phyloP scores from a whole-genome alignment of 2,797 vertebrate genomes.

The Halcyon smyrnensis region DNA sequence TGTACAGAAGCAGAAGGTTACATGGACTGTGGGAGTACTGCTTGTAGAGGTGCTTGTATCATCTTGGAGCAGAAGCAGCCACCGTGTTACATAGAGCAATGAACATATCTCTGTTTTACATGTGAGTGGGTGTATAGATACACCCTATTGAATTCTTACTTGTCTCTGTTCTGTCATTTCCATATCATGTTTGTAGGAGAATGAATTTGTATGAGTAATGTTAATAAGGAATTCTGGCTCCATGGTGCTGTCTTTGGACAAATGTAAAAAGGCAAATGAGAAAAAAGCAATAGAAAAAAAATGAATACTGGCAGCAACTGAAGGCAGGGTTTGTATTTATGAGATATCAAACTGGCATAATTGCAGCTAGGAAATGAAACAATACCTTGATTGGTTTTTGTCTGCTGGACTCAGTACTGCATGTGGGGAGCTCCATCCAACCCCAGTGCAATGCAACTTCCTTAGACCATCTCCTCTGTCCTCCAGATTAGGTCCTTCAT shows the following conservation, averaged over 20 bases:
- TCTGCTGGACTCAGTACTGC: background rate
- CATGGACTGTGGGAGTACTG: background rate
- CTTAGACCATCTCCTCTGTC: background rate
- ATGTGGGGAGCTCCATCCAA: background rate
- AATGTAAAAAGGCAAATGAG: background rate
- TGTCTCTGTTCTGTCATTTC: background rate
- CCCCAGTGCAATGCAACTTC: background rate
- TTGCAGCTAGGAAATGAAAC: background rate
- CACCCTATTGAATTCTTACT: background rate
- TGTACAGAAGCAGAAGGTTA: background rate
- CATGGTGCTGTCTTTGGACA: background rate
- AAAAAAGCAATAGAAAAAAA: background rate
- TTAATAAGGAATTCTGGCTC: background rate
- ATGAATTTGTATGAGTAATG: background rate
- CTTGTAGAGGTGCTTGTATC: background rate
- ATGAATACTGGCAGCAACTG: background rate
- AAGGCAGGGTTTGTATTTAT: background rate
- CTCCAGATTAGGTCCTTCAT: background rate
- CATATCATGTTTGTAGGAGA: background rate
- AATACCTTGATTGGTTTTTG: background rate
- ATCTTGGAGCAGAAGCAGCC: background rate
- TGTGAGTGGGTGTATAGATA: background rate
- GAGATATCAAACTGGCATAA: background rate
- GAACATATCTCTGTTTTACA: background rate
- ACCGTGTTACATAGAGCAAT: background rate